Conservation (phyloP, 2,113 vertebrate species). For the Nestor notabilis region DNA sequence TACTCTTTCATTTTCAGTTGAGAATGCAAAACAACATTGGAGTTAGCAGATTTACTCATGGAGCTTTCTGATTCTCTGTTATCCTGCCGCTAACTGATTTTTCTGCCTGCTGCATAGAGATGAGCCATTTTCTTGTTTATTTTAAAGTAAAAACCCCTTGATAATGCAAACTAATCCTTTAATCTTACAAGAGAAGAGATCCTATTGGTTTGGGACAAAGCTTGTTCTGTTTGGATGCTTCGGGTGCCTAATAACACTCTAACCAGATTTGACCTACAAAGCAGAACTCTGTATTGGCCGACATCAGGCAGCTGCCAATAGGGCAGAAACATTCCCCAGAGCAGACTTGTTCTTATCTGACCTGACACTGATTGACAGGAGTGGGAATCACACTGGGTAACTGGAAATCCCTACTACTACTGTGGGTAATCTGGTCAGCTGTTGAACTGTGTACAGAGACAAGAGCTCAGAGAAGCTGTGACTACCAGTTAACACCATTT, state of each 20-base stretch:
- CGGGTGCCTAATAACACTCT: background rate
- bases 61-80: background rate
- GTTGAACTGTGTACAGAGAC: background rate
- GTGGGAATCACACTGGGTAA: slow-evolving; percentile 57
- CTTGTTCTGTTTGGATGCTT: slow-evolving; percentile 13
- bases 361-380: slow-evolving; percentile 68
- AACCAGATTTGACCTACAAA: slow-evolving; percentile 50
- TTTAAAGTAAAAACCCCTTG: slow-evolving; percentile 27
- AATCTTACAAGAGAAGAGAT: slow-evolving; percentile 38
- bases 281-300: background rate
- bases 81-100: background rate
- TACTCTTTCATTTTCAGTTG: background rate
- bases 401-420: slow-evolving; percentile 32
- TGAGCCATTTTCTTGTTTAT: background rate
- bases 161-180: slow-evolving; percentile 43
- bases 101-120: background rate
- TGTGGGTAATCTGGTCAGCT: background rate
- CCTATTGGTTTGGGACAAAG: slow-evolving; percentile 18
- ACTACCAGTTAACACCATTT: background rate
- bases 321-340: background rate
- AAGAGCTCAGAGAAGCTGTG: background rate
- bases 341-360: background rate
- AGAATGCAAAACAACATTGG: background rate
- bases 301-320: slow-evolving; percentile 19
- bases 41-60: background rate